Percentiles rank a stretch among this genome's conserved stretches.
Evolutionary conservation across 2,113 vertebrate species (phyloP).

Genomic region (Upupa epops): DNA sequence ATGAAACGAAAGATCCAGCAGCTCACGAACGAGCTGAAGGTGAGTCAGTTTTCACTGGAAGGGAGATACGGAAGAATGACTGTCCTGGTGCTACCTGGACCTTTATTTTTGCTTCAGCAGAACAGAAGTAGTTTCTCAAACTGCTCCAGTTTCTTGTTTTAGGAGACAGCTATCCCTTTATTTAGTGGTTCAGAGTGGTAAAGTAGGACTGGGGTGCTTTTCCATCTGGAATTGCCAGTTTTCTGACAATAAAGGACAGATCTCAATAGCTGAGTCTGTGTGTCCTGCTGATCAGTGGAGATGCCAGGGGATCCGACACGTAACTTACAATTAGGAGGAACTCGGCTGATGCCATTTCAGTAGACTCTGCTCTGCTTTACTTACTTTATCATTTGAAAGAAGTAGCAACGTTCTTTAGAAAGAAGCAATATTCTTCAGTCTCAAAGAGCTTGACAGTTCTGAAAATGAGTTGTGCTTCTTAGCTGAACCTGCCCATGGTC

Average conservation of each 20-base stretch:
- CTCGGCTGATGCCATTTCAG: background rate
- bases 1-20: constrained; percentile 93
- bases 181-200: background rate
- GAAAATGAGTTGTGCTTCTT: background rate
- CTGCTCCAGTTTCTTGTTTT: background rate
- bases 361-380: background rate
- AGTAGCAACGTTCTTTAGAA: background rate
- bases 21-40: constrained; percentile 88
- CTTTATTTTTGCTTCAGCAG: background rate
- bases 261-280: background rate
- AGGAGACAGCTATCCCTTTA: background rate
- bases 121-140: background rate
- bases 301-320: background rate
- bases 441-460: background rate
- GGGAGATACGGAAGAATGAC: background rate
- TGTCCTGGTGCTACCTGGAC: background rate
- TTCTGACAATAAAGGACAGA: background rate
- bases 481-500: background rate
- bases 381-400: background rate
- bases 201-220: background rate
- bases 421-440: background rate
- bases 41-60: constrained; percentile 60
- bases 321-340: background rate
- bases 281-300: background rate
- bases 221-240: background rate